Base-by-base conservation (phyloP, 2,888 invertebrate genomes). In the Teleiodes luculella region DNA sequence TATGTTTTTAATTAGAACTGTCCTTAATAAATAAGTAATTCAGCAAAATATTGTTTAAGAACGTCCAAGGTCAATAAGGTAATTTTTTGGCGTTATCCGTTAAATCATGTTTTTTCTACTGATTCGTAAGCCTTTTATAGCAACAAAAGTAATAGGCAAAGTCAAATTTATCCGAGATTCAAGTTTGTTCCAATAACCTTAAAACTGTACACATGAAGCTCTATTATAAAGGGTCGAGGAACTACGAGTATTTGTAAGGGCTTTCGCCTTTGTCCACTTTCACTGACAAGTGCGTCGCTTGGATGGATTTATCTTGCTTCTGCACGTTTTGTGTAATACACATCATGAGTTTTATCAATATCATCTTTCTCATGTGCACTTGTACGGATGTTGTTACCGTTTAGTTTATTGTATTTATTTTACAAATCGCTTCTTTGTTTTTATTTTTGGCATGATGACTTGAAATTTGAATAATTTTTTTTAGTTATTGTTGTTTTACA, bases 181-280 rank as follows among this genome's bases (percentile, higher is more conserved):
- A 24, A 3, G 24, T n/a, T n/a, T 24, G 24, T 24, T 6, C 24
- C 18, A 7, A 6, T 37, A 7, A 37, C 14, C 39, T 18, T 16
- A 16, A 39, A 39, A 7, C 6, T 39, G n/a, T n/a, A n/a, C n/a
- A n/a, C 24, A 24, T 24, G 8, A 39, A 39, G 39, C 6, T 8
- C n/a, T n/a, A n/a, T 6, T 6, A 39, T 10, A 16, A 14, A 46
- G 8, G 16, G 43, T 10, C 20, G 24, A 4, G 24, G 24, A n/a
- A 43, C 43, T 20, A n/a, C n/a, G n/a, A n/a, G n/a, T n/a, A 43
- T 13, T 43, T 43, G 43, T 43, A 43, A 43, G 43, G 43, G 43
- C 43, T 43, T 43, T 43, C 43, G 43, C 43, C 43, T 43, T 24
- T 18, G 36, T 6, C 11, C 18, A 43, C 43, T 43, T 43, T 43